phyloP scores from a whole-genome alignment of 2,888 invertebrate genomes.

The Formica aserva region DNA sequence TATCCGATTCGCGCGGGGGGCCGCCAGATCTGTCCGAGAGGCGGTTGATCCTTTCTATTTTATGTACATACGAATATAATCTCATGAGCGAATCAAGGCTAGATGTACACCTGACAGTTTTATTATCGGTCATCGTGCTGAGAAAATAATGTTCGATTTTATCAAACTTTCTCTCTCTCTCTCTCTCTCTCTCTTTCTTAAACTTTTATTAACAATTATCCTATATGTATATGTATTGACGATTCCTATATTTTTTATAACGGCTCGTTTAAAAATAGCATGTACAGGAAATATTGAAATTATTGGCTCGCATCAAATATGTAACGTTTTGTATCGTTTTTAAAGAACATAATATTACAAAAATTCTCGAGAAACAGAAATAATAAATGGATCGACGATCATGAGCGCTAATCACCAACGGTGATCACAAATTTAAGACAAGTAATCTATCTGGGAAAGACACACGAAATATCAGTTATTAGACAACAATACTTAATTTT shows the following conservation, averaged over 20 bases:
- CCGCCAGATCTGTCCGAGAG: slow-evolving; percentile 78
- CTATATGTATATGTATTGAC: neutral
- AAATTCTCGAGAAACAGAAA: slow-evolving; percentile 21
- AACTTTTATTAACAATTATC: neutral
- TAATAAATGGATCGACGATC: slow-evolving; percentile 3
- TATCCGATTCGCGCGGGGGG: slow-evolving; percentile 76
- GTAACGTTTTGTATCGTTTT: neutral
- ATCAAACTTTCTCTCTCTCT: slow-evolving; percentile 1
- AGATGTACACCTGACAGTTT: slow-evolving; percentile 48
- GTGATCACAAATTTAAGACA: slow-evolving; percentile 12
- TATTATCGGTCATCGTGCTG: slow-evolving; percentile 20
- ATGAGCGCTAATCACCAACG: neutral
- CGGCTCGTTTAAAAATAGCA: neutral
- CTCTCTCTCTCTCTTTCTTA: neutral
- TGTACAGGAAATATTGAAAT: slow-evolving; percentile 2
- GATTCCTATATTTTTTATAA: slow-evolving; percentile 12
- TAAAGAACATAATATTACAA: slow-evolving; percentile 18
- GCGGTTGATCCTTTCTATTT: slow-evolving; percentile 18
- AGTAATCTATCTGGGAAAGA: neutral
- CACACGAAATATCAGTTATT: neutral
- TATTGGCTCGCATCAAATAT: slow-evolving; percentile 3
- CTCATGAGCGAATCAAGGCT: slow-evolving; percentile 37
- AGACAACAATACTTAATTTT: slow-evolving; percentile 25
- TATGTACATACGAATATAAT: slow-evolving; percentile 3
- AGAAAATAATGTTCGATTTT: slow-evolving; percentile 9